These are phyloP conservation scores for Coregonus clupeaformis DNA, from an alignment of 2,113 vertebrate species.

Conservation along the genomic window DNA sequence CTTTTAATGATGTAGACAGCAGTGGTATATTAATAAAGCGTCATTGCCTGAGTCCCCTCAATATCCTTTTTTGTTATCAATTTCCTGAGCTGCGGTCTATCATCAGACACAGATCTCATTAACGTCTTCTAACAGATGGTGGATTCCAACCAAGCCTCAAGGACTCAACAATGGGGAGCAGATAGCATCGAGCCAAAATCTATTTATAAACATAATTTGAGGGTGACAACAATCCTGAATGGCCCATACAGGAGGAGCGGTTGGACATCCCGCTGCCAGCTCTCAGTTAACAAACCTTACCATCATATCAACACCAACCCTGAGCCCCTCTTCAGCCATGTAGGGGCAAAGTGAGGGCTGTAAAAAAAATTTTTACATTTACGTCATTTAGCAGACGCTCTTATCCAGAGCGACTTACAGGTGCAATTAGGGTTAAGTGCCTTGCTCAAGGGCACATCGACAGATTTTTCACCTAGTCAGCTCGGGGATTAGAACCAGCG, in stretches of 20 bases:
- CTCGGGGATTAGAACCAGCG: no score
- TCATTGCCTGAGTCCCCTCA: background rate
- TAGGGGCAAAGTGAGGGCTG: background rate
- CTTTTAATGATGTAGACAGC: no score
- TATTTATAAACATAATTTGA: constrained; percentile 69
- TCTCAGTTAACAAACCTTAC: constrained; percentile 48
- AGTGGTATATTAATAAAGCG: no score
- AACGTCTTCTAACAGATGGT: constrained; percentile 57
- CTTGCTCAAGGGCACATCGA: no score
- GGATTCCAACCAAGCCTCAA: constrained; percentile 47
- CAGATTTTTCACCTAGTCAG: no score
- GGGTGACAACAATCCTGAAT: constrained; percentile 49
- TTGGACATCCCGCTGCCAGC: constrained; percentile 50
- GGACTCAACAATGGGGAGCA: constrained; percentile 45
- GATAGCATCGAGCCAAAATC: constrained; percentile 54
- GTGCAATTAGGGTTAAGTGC: no score
- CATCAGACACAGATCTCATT: constrained; percentile 24
- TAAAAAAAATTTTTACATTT: no score
- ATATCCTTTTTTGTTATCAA: background rate
- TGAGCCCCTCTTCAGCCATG: constrained; percentile 28
- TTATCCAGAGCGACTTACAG: no score
- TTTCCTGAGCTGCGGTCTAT: constrained; percentile 6
- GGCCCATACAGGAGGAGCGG: constrained; percentile 27
- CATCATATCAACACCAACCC: constrained; percentile 36
- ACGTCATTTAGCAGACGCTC: no score